Evolutionary conservation across 2,113 vertebrate genomes (phyloP), one percentile per base, ranked within the genome.

Genomic region (Microtus montanus): DNA sequence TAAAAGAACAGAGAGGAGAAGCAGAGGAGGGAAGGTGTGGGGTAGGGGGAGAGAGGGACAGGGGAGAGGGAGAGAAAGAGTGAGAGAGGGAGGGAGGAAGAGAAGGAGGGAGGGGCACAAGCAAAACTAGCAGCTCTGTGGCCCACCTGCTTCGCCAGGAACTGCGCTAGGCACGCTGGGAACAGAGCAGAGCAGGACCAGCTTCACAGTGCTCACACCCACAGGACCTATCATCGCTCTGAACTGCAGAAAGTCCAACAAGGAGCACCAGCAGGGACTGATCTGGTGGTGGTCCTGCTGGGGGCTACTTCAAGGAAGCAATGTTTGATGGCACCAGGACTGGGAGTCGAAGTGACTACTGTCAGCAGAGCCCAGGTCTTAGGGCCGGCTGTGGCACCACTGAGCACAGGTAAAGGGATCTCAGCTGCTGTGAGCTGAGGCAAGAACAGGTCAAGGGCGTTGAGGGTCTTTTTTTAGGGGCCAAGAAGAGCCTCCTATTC

Each of bases 211-310:
- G n/a, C 54, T 88, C 0, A 33, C 47, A 54, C 61, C 24, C 33
- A 17, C 2, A 15, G 49, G 26, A 83, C 33, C 35, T 26, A 44
- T 24, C 8, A 28, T 35, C 5, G 30, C 4, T 49, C 49, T 41
- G 22, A 49, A 44, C 80, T 15, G 0, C 1, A 2, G 22, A 19
- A 19, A 4, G 0, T 0, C 24, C 0, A 28, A 66, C 63, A 64
- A 58, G 87, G 2, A 71, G 30, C n/a, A 33, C 24, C 24, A 13
- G 64, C 83, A 33, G 58, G 58, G 17, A 38, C 38, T 73, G n/a
- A 49, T 47, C 8, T 11, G 44, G n/a, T 11, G 44, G 44, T 66
- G 5, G 73, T 90, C 73, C 14, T 33, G 77, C n/a, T 70, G 58
- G 54, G 14, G 38, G 78, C 11, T 20, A 52, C 33, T 47, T 49